phyloP scores from a whole-genome alignment of 2,113 vertebrate species.

The Dunckerocampus dactyliophorus region DNA sequence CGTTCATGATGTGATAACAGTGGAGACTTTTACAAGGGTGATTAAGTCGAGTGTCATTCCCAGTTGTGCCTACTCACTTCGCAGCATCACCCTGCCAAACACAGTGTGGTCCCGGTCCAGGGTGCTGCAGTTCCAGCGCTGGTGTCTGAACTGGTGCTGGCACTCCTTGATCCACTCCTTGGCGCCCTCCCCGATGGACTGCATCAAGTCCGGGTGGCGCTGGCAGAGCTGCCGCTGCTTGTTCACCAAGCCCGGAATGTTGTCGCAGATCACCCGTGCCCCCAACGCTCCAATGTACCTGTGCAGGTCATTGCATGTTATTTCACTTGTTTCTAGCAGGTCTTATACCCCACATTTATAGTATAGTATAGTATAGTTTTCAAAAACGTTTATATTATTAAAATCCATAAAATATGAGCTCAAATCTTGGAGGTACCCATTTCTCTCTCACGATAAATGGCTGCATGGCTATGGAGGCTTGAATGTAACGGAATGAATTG shows the following conservation, averaged over 20 bases:
- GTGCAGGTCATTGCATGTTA: background rate
- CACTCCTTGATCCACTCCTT: slow-evolving; percentile 97
- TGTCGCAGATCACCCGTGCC: slow-evolving; percentile 92
- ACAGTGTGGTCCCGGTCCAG: slow-evolving; percentile 96
- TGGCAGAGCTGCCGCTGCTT: slow-evolving; percentile 97
- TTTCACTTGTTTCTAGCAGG: background rate
- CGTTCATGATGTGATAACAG: slow-evolving; percentile 50
- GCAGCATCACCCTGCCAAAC: slow-evolving; percentile 93
- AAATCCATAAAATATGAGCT: no score
- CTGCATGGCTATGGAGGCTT: no score
- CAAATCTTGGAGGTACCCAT: no score
- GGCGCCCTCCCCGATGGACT: slow-evolving; percentile 90
- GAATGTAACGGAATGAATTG: no score
- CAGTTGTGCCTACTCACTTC: slow-evolving; percentile 78
- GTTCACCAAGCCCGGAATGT: slow-evolving; percentile 96
- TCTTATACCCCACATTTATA: no score
- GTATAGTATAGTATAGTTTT: no score
- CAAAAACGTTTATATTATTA: no score
- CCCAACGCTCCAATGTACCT: slow-evolving; percentile 98
- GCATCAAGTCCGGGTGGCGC: slow-evolving; percentile 95
- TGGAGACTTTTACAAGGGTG: slow-evolving; percentile 55
- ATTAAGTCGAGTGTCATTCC: slow-evolving; percentile 44
- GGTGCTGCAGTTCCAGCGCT: slow-evolving; percentile 99
- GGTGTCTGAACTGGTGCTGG: slow-evolving; percentile 95
- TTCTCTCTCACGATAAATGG: no score